Base-by-base conservation (phyloP, 2,888 invertebrate species). In the Ophraella communa region DNA sequence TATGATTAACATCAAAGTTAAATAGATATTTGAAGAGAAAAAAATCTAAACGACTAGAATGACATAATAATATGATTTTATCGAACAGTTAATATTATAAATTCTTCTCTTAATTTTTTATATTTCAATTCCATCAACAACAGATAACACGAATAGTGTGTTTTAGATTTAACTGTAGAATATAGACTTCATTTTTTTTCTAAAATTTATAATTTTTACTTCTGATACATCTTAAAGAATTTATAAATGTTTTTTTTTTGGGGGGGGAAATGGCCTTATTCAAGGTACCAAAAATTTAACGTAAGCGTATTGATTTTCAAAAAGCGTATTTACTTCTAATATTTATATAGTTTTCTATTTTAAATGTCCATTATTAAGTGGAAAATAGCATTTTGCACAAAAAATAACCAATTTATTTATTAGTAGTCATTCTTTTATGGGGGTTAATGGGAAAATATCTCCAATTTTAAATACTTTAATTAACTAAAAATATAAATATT, bases 11-110 rank as follows among this genome's bases (percentile, higher is more conserved):
- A 55, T 17, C 55, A 52, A 23, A 53, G 7, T 53, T 53, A 17
- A 39, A 54, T 42, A 54, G 14, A 24, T 47, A 8, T n/a, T 47
- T 23, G 8, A 8, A 44, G 21, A 18, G 44, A 55, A 27, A 55
- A 14, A 21, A 24, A 30, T 27, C 45, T 45, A 56, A 45, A 56
- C 55, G 44, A 44, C 56, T 24, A 56, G 56, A 56, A 35, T 45
- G 17, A 20, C n/a, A 53, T 35, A 35, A 53, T n/a, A n/a, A n/a
- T n/a, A n/a, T n/a, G n/a, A 42, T 20, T 17, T 4, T 54, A 42
- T 42, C 20, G n/a, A 14, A 8, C 54, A 54, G 39, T 54, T 54
- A 54, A 54, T 24, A 42, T 42, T 39, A n/a, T n/a, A n/a, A n/a
- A n/a, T n/a, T n/a, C n/a, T n/a, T n/a, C n/a, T n/a, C n/a, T n/a